phyloP scores from a whole-genome alignment of 2,797 vertebrate genomes.

The Gastrophryne carolinensis region DNA sequence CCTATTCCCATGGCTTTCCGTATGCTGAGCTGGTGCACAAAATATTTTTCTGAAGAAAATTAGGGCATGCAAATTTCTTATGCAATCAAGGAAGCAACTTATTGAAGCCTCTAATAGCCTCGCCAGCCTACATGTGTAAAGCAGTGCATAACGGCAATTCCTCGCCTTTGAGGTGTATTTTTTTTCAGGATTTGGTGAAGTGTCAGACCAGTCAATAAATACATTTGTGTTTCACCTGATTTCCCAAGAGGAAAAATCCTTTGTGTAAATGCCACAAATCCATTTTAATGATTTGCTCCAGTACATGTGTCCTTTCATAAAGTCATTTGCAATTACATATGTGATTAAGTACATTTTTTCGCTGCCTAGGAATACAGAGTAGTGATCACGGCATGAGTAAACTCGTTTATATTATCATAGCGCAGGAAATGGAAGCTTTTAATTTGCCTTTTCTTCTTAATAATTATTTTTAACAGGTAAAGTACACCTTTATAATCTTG shows the following conservation, averaged over 20 bases:
- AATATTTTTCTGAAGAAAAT: not conserved
- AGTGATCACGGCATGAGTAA: not conserved
- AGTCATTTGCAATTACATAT: constrained; percentile 34
- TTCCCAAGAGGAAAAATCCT: constrained; percentile 46
- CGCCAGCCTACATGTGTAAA: not conserved
- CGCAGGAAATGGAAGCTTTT: not conserved
- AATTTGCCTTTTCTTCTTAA: too few species aligned
- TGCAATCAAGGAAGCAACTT: not conserved
- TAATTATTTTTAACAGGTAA: too few species aligned
- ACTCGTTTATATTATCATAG: not conserved
- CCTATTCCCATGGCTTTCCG: too few species aligned
- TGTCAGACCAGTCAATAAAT: constrained; percentile 42
- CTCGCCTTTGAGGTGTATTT: constrained; percentile 31
- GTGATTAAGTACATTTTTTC: constrained; percentile 9
- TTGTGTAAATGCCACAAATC: constrained; percentile 51
- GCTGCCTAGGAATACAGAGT: not conserved
- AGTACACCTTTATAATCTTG: too few species aligned
- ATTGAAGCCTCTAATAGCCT: not conserved
- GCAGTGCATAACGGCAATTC: not conserved
- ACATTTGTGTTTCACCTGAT: constrained; percentile 47
- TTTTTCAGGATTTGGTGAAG: constrained; percentile 41
- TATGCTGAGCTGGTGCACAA: not conserved
- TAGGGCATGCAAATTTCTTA: not conserved
- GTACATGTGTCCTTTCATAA: constrained; percentile 45
- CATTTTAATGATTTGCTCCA: constrained; percentile 44